Conservation (phyloP, 2,797 vertebrate species). For the Coilia nasus region DNA sequence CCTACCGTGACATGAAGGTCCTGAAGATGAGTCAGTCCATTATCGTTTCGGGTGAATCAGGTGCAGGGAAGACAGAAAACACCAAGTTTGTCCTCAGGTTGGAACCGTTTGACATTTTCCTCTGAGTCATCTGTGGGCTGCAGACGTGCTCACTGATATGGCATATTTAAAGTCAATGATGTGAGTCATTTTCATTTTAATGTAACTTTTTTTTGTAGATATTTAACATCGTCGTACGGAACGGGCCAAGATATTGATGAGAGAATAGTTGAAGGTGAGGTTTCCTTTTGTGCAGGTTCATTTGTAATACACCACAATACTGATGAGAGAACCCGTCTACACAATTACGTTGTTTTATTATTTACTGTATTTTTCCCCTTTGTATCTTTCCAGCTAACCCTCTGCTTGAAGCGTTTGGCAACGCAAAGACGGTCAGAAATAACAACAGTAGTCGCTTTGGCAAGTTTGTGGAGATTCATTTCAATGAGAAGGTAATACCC, state of each 20-base stretch:
- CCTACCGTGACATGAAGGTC: slow-evolving; percentile 97
- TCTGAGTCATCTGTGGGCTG: neutral
- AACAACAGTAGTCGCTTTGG: slow-evolving; percentile 99
- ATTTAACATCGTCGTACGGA: slow-evolving; percentile 96
- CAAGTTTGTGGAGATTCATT: slow-evolving; percentile 99
- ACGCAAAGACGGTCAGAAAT: slow-evolving; percentile 97
- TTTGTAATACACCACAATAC: neutral
- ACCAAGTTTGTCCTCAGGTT: slow-evolving; percentile 98
- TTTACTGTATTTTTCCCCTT: slow-evolving; percentile 23
- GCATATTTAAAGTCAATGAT: neutral
- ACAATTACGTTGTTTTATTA: neutral
- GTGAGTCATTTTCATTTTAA: neutral
- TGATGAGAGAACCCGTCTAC: neutral
- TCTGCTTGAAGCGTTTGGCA: slow-evolving; percentile 96
- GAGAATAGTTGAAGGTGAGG: slow-evolving; percentile 95
- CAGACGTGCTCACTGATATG: neutral
- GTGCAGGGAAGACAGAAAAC: slow-evolving; percentile 98
- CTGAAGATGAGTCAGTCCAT: slow-evolving; percentile 98
- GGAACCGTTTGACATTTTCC: neutral
- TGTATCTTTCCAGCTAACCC: slow-evolving; percentile 85
- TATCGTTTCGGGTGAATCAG: slow-evolving; percentile 98
- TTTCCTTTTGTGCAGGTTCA: neutral
- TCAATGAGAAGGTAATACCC: slow-evolving; percentile 90
- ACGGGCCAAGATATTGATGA: slow-evolving; percentile 98
- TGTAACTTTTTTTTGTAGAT: slow-evolving; percentile 72